Evolutionary conservation across 1,140 invertebrate genomes (phyloP).

Genomic region (Tetragnatha versicolor): DNA sequence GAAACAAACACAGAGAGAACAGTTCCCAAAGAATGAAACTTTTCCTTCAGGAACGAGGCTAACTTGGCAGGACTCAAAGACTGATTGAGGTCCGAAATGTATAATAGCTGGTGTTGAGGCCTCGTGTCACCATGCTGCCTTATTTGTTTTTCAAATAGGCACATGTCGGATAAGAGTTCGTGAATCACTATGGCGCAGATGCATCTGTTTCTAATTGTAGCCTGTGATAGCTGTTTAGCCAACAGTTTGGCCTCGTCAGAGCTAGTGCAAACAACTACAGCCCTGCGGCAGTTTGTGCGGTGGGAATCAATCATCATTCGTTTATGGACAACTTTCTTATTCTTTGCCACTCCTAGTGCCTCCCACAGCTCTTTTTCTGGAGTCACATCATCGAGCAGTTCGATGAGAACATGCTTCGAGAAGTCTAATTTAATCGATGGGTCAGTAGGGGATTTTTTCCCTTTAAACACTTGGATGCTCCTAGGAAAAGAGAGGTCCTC

Average conservation of each 20-base stretch:
- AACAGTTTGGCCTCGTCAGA: constrained; percentile 3
- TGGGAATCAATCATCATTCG: constrained; percentile 41
- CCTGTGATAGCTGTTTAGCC: constrained; percentile 4
- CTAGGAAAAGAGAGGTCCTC: neutral
- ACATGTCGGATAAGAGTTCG: constrained; percentile 26
- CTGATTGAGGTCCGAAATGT: constrained; percentile 34
- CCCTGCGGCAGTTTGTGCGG: constrained; percentile 34
- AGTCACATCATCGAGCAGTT: constrained; percentile 38
- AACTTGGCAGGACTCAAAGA: neutral
- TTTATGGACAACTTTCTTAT: constrained; percentile 25
- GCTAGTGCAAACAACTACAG: constrained; percentile 27
- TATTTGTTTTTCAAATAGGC: constrained; percentile 49
- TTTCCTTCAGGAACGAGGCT: neutral
- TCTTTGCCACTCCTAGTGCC: constrained; percentile 5
- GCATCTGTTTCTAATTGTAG: constrained; percentile 4
- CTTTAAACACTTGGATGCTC: neutral
- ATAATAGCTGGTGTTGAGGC: constrained; percentile 30
- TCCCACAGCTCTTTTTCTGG: constrained; percentile 30
- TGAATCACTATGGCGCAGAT: constrained; percentile 44
- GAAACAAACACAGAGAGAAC: constrained; percentile 39
- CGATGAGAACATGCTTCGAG: constrained; percentile 48
- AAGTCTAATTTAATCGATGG: constrained; percentile 30
- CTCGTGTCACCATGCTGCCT: constrained; percentile 23
- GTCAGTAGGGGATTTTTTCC: neutral
- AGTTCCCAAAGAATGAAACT: constrained; percentile 46